Evolutionary conservation across 2,797 vertebrate genomes (phyloP).

Genomic region (Propithecus deckenii): DNA sequence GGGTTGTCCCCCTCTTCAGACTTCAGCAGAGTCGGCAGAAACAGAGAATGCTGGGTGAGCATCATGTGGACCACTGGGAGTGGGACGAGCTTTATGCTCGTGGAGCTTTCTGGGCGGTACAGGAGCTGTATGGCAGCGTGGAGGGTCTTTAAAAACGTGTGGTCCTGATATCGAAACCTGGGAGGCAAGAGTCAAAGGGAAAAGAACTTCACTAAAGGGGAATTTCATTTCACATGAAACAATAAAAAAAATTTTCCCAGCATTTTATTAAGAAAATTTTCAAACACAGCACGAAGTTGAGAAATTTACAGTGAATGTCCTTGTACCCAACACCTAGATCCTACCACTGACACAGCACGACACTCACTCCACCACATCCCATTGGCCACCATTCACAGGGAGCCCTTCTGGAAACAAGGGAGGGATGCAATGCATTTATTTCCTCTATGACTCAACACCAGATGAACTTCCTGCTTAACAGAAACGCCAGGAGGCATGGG

Average conservation of each 20-base stretch:
- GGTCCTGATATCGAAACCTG: conserved; percentile 92
- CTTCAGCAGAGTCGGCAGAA: conserved; percentile 91
- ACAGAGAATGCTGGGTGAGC: conserved; percentile 95
- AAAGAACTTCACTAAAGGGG: not conserved
- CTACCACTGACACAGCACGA: accelerated
- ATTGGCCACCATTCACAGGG: accelerated
- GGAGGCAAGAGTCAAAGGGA: not conserved
- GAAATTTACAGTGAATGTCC: accelerated
- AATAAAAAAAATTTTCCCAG: not conserved
- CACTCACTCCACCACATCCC: accelerated
- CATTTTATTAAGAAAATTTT: not conserved
- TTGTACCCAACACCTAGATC: too few relatives aligned
- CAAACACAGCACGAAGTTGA: too few relatives aligned
- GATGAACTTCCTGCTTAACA: not conserved
- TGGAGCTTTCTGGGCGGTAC: conserved; percentile 81
- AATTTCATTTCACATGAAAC: not conserved
- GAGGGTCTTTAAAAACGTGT: conserved; percentile 87
- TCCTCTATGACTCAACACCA: not conserved
- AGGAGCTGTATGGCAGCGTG: conserved; percentile 83
- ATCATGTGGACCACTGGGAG: conserved; percentile 91
- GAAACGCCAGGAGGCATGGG: not conserved
- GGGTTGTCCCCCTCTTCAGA: conserved; percentile 79
- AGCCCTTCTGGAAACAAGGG: not conserved
- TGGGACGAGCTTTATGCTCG: conserved; percentile 84
- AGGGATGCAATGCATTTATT: accelerated